Evolutionary conservation across 2,888 invertebrate genomes (phyloP).

Genomic region (Notocelia uddmanniana): DNA sequence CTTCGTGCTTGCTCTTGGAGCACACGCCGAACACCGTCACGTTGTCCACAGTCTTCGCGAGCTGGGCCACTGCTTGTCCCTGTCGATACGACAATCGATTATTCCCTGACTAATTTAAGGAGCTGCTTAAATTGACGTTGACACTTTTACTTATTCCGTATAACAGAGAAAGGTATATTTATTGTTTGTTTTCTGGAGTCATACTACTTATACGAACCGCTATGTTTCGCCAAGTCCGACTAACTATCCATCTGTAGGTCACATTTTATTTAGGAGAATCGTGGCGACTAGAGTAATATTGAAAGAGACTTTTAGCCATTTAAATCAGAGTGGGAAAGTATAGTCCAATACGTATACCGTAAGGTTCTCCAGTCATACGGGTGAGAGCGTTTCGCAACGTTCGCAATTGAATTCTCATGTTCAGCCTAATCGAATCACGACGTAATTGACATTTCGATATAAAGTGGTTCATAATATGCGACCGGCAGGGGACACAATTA

Average conservation of each 20-base stretch:
- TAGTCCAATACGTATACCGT: conserved; percentile 3
- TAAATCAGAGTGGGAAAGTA: conserved; percentile 22
- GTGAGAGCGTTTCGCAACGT: conserved; percentile 37
- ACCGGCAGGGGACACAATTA: conserved; percentile 42
- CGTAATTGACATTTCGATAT: conserved; percentile 45
- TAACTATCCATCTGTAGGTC: neutral
- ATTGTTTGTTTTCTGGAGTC: no score
- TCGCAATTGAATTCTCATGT: conserved; percentile 54
- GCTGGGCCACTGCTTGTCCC: conserved; percentile 94
- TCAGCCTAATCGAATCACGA: conserved; percentile 44
- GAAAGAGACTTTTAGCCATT: neutral
- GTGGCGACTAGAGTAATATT: neutral
- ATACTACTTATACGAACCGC: no score
- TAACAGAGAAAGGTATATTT: no score
- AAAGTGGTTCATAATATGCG: conserved; percentile 46
- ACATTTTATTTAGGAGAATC: neutral
- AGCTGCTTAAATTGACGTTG: no score
- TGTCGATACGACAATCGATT: conserved; percentile 59
- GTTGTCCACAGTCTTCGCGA: conserved; percentile 92
- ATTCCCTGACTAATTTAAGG: neutral
- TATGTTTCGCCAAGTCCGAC: neutral
- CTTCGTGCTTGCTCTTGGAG: conserved; percentile 93
- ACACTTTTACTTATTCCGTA: no score
- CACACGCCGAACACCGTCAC: conserved; percentile 94
- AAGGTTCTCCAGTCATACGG: conserved; percentile 28